Base-by-base conservation (phyloP, 2,797 vertebrate species). In the Thripadectes ignobilis region DNA sequence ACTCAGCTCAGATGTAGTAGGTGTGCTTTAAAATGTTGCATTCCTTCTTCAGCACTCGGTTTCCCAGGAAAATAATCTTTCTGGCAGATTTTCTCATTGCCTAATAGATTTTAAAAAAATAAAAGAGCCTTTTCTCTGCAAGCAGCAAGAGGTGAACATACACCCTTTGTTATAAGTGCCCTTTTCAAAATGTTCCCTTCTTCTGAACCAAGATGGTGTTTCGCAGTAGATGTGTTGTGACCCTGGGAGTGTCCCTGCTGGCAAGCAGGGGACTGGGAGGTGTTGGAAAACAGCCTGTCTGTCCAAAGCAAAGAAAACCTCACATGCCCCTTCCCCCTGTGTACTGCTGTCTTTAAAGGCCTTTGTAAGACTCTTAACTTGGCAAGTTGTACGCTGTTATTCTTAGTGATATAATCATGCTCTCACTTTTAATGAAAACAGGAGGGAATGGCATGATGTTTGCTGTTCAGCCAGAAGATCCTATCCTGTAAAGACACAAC, bases 311-410 rank as follows among this genome's bases (percentile, higher is more conserved):
- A 83, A 91, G 41, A 23, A 77, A 75, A 69, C 5, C 22, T 72
- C 49, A 34, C 0, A 0, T 58, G 39, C 32, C 69, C 41, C 18
- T 55, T 49, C 10, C 36, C 30, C 0, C 24, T 58, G 27, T 6
- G 6, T 22, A 2, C 24, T 82, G 20, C 48, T 82, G 19, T 39
- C 49, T 85, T 85, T 59, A 80, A 81, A 69, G 32, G 13, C 38
- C 38, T 85, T 87, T 61, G 15, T 79, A 19, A 89, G 57, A 14
- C n/a, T 65, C 49, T 29, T 14, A 62, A 20, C 34, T 62, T 54
- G 39, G 68, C 0, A 1, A 71, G 19, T 20, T 57, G 52, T 52
- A 27, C 16, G 8, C 27, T 9, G 26, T 34, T 89, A 54, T 55
- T 73, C 57, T 65, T 51, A 62, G 49, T 18, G 48, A 77, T 89